Evolutionary conservation across 2,113 vertebrate genomes (phyloP).

Genomic region (Grammomys dolichurus): DNA sequence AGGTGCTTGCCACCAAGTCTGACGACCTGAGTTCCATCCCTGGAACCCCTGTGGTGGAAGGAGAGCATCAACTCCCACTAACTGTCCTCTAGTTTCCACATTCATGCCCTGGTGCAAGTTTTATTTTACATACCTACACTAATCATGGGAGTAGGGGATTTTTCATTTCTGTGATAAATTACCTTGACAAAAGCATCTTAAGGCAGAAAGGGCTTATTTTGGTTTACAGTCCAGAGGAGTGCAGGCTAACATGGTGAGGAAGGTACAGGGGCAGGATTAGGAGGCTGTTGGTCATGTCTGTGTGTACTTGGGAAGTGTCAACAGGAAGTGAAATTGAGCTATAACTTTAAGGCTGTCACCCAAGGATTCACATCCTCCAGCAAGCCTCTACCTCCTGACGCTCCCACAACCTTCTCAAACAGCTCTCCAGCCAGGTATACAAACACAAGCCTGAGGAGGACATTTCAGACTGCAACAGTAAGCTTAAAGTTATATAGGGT

Average conservation of each 20-base stretch:
- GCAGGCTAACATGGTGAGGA: background rate
- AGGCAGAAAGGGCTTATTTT: background rate
- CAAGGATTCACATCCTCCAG: background rate
- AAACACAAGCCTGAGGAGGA: background rate
- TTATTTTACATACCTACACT: background rate
- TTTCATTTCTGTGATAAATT: background rate
- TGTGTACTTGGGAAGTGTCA: background rate
- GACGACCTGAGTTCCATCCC: background rate
- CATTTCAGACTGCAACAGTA: background rate
- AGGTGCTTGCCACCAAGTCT: background rate
- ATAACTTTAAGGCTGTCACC: background rate
- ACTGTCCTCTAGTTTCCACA: background rate
- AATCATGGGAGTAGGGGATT: background rate
- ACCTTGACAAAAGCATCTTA: background rate
- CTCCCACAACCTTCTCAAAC: background rate
- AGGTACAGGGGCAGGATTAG: background rate
- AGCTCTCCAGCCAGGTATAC: background rate
- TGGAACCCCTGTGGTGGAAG: background rate
- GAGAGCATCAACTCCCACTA: background rate
- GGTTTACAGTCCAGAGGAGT: no score
- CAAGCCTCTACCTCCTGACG: background rate
- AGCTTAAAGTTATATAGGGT: background rate
- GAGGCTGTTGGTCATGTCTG: background rate
- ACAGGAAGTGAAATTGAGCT: background rate
- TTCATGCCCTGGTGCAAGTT: background rate